A percentile compares a stretch with the other conserved stretches of the same genome.
These are phyloP conservation scores for Toxotes lorentzi DNA, from an alignment of 2,797 vertebrate species.

Conservation along the genomic window DNA sequence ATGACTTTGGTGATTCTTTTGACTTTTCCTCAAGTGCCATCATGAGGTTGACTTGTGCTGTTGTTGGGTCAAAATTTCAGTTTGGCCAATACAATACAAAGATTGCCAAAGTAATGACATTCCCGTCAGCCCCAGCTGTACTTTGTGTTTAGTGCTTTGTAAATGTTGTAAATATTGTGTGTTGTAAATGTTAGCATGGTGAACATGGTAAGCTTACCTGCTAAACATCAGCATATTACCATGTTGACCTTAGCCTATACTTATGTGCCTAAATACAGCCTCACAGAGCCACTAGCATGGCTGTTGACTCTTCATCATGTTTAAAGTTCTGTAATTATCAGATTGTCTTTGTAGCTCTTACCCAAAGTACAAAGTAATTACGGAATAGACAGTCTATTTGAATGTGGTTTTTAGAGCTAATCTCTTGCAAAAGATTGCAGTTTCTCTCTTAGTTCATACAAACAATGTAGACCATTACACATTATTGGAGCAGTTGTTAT, in stretches of 20 bases:
- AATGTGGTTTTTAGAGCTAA: not conserved
- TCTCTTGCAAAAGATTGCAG: constrained; percentile 5
- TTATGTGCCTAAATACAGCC: too few relatives aligned
- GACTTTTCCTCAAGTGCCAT: not conserved
- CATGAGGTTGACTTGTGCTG: not conserved
- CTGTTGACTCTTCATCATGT: not conserved
- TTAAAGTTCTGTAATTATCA: not conserved
- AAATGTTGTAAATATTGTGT: not conserved
- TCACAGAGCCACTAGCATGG: not conserved
- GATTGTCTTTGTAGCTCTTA: not conserved
- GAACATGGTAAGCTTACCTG: too few relatives aligned
- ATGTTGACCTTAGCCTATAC: too few relatives aligned
- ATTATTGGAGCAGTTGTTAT: constrained; percentile 43
- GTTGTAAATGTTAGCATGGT: too few relatives aligned
- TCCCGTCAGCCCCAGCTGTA: too few relatives aligned
- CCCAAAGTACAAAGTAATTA: not conserved
- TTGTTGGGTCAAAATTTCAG: too few relatives aligned
- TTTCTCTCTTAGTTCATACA: constrained; percentile 15
- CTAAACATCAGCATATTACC: too few relatives aligned
- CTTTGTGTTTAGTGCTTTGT: too few relatives aligned
- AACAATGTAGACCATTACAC: constrained; percentile 30
- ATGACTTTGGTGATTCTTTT: not conserved
- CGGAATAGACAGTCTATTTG: not conserved
- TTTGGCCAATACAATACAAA: too few relatives aligned
- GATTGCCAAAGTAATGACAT: not conserved